Conservation (phyloP, 2,888 invertebrate species). For the Uropetala carovei region DNA sequence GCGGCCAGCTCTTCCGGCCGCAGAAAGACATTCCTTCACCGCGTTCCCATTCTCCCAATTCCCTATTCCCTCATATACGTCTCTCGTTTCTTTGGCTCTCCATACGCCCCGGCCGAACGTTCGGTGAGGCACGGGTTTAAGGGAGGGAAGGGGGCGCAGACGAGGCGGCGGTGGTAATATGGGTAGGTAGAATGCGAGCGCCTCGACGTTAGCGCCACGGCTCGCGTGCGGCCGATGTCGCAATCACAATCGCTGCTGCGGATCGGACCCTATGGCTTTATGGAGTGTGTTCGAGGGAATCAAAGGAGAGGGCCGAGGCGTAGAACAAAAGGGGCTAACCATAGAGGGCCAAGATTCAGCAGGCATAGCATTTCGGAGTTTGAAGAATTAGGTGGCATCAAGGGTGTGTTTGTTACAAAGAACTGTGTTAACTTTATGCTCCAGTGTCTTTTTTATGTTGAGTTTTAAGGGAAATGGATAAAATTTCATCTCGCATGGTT, state of each 20-base stretch:
- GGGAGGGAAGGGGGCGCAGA: neutral
- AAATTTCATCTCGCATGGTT: neutral
- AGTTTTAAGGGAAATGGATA: slow-evolving; percentile 3
- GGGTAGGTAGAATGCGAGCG: neutral
- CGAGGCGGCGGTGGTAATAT: neutral
- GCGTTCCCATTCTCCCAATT: neutral
- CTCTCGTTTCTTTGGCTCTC: neutral
- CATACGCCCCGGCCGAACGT: neutral
- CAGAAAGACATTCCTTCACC: slow-evolving; percentile 40
- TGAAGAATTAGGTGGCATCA: neutral
- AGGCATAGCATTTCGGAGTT: neutral
- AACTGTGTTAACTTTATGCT: neutral
- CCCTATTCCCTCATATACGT: neutral
- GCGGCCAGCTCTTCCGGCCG: slow-evolving; percentile 8
- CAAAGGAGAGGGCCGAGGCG: neutral
- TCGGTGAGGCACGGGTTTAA: no score
- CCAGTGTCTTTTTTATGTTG: neutral
- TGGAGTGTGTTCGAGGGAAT: neutral
- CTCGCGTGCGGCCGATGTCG: neutral
- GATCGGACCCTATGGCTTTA: slow-evolving; percentile 9
- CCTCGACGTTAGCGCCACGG: neutral
- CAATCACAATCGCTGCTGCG: neutral
- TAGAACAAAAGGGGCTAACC: neutral
- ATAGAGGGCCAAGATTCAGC: neutral
- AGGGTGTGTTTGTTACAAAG: neutral